These are phyloP conservation scores for Parasteatoda tepidariorum DNA, from an alignment of 1,140 invertebrate genomes.

Conservation along the genomic window DNA sequence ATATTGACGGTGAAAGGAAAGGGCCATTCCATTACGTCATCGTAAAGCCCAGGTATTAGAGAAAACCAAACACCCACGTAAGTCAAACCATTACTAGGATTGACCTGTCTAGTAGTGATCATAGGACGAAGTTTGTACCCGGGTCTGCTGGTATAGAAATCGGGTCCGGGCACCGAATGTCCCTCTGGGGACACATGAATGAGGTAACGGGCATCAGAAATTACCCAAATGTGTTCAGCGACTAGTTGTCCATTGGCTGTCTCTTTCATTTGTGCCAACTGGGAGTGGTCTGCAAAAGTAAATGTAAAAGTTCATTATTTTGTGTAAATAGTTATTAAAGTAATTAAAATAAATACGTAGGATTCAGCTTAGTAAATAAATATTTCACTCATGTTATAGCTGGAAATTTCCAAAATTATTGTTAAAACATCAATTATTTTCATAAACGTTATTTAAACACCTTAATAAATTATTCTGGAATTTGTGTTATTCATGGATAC, in stretches of 20 bases:
- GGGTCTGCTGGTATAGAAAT: slow-evolving; percentile 42
- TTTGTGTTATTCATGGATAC: no score
- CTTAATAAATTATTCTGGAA: no score
- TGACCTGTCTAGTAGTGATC: slow-evolving; percentile 14
- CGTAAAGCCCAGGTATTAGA: slow-evolving; percentile 55
- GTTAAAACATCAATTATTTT: no score
- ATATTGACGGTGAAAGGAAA: slow-evolving; percentile 53
- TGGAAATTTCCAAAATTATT: no score
- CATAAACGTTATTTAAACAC: no score
- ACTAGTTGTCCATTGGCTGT: slow-evolving; percentile 1
- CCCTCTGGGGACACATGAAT: slow-evolving; percentile 15
- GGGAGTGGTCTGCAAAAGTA: neutral
- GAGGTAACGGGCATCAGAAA: slow-evolving; percentile 2
- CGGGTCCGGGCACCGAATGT: slow-evolving; percentile 22
- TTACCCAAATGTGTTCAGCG: slow-evolving; percentile 29
- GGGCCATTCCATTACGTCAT: slow-evolving; percentile 59
- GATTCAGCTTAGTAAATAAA: no score
- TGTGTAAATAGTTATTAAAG: neutral
- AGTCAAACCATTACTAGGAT: slow-evolving; percentile 23
- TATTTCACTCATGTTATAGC: no score
- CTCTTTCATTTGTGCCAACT: slow-evolving; percentile 27
- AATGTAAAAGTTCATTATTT: neutral
- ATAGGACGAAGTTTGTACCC: slow-evolving; percentile 37
- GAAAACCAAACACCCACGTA: slow-evolving; percentile 61
- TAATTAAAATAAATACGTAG: no score